phyloP scores from a whole-genome alignment of 2,797 vertebrate genomes.

The Macropus fuliginosus region DNA sequence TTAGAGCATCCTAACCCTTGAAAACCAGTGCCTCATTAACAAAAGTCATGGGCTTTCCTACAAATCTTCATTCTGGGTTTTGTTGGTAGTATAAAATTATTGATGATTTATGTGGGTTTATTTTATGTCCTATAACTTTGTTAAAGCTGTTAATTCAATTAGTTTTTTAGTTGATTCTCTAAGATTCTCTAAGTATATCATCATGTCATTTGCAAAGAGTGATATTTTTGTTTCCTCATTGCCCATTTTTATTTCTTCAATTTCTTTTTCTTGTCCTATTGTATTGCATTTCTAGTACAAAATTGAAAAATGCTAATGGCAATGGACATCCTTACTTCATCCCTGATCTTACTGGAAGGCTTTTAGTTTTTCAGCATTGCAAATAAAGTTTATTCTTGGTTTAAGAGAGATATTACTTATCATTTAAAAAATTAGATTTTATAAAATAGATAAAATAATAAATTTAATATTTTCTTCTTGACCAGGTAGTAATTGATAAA shows the following conservation, averaged over 20 bases:
- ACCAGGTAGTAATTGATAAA: neutral
- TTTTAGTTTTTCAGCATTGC: neutral
- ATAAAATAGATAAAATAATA: neutral
- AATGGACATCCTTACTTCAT: neutral
- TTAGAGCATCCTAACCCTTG: too few relatives aligned
- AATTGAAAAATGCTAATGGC: neutral
- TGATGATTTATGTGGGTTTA: neutral
- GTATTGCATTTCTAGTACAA: neutral
- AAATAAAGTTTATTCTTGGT: neutral
- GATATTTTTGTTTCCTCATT: neutral
- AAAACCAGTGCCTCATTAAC: too few relatives aligned
- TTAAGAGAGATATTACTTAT: neutral
- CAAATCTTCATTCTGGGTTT: neutral
- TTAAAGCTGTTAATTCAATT: neutral
- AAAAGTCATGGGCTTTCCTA: too few relatives aligned
- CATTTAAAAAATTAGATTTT: neutral
- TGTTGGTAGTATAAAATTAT: neutral
- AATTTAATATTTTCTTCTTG: neutral
- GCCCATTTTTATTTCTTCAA: neutral
- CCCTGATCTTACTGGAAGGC: neutral
- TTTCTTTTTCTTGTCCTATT: neutral
- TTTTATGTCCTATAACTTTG: neutral
- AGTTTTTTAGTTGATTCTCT: too few relatives aligned
- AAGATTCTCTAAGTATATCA: neutral
- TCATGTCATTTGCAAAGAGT: neutral